Conservation (phyloP, 2,797 vertebrate species). For the Macroramphosus scolopax region DNA sequence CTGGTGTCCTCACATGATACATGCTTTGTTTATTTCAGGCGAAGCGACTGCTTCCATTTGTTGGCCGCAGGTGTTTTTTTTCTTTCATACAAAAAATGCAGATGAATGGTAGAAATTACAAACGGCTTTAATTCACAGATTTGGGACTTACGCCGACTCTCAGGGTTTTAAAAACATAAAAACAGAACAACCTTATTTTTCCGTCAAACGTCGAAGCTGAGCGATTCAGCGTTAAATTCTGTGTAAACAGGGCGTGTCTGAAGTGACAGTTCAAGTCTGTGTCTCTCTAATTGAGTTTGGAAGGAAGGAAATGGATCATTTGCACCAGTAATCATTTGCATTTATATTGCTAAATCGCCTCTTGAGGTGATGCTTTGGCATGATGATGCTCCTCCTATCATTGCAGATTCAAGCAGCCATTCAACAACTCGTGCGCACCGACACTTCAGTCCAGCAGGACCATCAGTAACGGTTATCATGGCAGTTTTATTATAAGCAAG, state of each 20-base stretch:
- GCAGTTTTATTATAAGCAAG: slow-evolving; percentile 36
- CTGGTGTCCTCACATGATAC: no score
- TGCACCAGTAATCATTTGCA: slow-evolving; percentile 65
- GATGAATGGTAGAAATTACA: slow-evolving; percentile 41
- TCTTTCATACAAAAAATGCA: slow-evolving; percentile 51
- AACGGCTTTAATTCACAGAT: slow-evolving; percentile 36
- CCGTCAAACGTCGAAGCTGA: slow-evolving; percentile 3
- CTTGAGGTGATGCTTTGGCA: slow-evolving; percentile 59
- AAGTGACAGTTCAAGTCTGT: slow-evolving; percentile 31
- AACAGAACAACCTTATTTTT: no score
- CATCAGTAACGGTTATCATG: slow-evolving; percentile 31
- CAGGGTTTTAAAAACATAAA: neutral
- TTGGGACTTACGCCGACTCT: slow-evolving; percentile 22
- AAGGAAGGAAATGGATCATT: slow-evolving; percentile 46
- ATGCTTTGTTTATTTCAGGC: slow-evolving; percentile 56
- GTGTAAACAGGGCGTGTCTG: slow-evolving; percentile 35
- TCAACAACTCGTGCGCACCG: slow-evolving; percentile 24
- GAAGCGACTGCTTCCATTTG: slow-evolving; percentile 34
- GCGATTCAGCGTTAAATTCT: slow-evolving; percentile 25
- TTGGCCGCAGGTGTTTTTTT: slow-evolving; percentile 50
- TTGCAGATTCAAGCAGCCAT: slow-evolving; percentile 27
- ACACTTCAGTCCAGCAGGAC: slow-evolving; percentile 32
- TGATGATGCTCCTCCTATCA: slow-evolving; percentile 49
- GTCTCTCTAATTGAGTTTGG: slow-evolving; percentile 43
- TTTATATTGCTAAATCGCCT: slow-evolving; percentile 63